A percentile compares a stretch with the other conserved stretches of the same genome.
These are phyloP conservation scores for Chaenocephalus aceratus DNA, from an alignment of 2,113 vertebrate species.

Conservation along the genomic window DNA sequence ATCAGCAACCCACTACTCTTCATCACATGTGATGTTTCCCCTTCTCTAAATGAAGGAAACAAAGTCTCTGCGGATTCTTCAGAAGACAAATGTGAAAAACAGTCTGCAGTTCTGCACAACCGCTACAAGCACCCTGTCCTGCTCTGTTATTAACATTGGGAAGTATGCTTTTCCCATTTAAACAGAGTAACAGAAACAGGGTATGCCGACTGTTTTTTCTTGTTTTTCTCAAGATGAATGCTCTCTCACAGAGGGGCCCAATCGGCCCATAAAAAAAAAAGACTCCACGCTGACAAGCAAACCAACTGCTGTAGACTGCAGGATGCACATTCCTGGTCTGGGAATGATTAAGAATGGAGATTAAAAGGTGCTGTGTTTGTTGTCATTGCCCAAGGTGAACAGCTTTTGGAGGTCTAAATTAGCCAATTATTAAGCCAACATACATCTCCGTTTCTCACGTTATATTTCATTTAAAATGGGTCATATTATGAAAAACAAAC, in stretches of 20 bases:
- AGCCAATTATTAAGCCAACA: not conserved
- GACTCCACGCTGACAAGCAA: conserved; percentile 17
- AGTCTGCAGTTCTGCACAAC: conserved; percentile 26
- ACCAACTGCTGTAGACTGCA: conserved; percentile 37
- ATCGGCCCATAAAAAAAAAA: conserved; percentile 8
- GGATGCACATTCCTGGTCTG: conserved; percentile 62
- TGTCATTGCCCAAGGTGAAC: conserved; percentile 44
- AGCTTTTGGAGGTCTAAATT: conserved; percentile 17
- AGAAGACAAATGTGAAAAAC: conserved; percentile 47
- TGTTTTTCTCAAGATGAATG: conserved; percentile 8
- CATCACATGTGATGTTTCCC: conserved; percentile 37
- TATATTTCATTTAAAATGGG: not conserved
- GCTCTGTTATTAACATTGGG: conserved; percentile 14
- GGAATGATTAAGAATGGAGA: conserved; percentile 66
- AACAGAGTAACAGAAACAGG: conserved; percentile 1
- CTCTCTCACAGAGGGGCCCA: conserved; percentile 22
- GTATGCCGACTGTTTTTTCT: conserved; percentile 6
- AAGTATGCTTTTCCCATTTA: conserved; percentile 29
- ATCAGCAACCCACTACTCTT: conserved; percentile 27
- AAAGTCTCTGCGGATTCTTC: conserved; percentile 30
- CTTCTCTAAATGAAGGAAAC: conserved; percentile 28
- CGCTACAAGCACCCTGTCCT: conserved; percentile 2
- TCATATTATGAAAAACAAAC: too few species aligned
- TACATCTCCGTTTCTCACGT: conserved; percentile 1
- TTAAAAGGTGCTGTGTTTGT: conserved; percentile 58